Percentiles rank a stretch among this genome's conserved stretches.
Evolutionary conservation across 2,797 vertebrate species (phyloP).

Genomic region (Parambassis ranga): DNA sequence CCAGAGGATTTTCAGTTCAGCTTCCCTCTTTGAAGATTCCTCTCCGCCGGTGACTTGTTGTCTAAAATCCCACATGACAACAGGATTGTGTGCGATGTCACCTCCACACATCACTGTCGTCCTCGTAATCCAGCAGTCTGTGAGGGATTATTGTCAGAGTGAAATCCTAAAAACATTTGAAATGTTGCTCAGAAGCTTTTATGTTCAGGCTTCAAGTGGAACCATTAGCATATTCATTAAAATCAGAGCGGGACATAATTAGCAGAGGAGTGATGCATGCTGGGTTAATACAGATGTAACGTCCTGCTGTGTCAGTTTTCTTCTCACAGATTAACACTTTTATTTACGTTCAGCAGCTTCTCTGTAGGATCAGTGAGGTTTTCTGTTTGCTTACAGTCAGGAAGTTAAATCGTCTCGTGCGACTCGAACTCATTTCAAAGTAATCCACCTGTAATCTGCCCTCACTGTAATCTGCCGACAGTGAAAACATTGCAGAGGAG

Average conservation of each 20-base stretch:
- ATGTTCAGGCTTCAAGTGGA: not conserved
- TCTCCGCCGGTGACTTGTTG: not conserved
- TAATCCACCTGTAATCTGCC: slow-evolving; percentile 49
- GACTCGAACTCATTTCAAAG: slow-evolving; percentile 10
- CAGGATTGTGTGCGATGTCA: not conserved
- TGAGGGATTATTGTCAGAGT: slow-evolving; percentile 33
- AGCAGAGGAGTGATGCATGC: not conserved
- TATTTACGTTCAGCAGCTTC: not conserved
- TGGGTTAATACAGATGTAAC: not conserved
- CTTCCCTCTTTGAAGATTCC: not conserved
- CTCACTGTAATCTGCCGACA: slow-evolving; percentile 20
- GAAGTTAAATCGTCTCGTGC: not conserved
- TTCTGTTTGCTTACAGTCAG: not conserved
- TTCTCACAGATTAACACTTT: not conserved
- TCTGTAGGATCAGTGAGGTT: not conserved
- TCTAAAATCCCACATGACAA: not conserved
- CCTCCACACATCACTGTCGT: slow-evolving; percentile 7
- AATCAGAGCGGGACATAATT: not conserved
- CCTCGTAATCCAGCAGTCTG: slow-evolving; percentile 29
- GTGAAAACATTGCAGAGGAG: too few species aligned
- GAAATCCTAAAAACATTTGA: slow-evolving; percentile 7
- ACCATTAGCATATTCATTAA: not conserved
- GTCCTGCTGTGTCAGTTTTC: not conserved
- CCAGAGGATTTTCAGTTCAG: not conserved
- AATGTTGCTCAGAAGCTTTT: not conserved